Conservation (phyloP, 2,888 invertebrate species). For the Lithosia quadra region DNA sequence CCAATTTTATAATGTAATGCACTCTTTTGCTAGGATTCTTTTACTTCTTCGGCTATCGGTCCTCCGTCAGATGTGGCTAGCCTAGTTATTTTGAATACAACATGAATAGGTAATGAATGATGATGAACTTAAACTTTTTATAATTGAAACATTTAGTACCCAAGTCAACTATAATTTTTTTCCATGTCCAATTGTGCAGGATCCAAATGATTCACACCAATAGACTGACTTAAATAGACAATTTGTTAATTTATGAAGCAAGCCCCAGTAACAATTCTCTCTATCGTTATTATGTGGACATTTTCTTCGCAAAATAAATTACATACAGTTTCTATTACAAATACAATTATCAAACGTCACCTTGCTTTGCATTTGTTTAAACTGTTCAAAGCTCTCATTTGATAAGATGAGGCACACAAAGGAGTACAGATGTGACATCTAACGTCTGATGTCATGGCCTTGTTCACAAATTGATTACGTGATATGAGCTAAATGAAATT, state of each 20-base stretch:
- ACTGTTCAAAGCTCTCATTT: background rate
- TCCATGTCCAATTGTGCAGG: too few species aligned
- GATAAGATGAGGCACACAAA: background rate
- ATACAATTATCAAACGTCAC: constrained; percentile 5
- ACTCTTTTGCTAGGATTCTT: background rate
- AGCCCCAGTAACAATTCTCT: too few species aligned
- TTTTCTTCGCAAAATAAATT: background rate
- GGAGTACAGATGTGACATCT: background rate
- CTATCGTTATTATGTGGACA: background rate
- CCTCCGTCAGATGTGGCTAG: too few species aligned
- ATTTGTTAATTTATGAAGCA: too few species aligned
- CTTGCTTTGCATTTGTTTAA: background rate
- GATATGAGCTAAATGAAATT: background rate
- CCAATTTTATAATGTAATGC: background rate
- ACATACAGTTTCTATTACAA: constrained; percentile 3
- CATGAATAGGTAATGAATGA: too few species aligned
- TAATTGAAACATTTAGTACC: too few species aligned
- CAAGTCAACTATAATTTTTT: too few species aligned
- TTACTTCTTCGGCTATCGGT: too few species aligned
- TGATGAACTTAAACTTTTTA: too few species aligned
- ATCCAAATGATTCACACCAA: too few species aligned
- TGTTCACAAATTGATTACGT: background rate
- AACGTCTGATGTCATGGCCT: background rate
- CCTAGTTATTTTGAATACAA: too few species aligned
- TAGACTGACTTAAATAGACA: too few species aligned